Base-by-base conservation (phyloP, 2,113 vertebrate genomes). In the Conger conger region DNA sequence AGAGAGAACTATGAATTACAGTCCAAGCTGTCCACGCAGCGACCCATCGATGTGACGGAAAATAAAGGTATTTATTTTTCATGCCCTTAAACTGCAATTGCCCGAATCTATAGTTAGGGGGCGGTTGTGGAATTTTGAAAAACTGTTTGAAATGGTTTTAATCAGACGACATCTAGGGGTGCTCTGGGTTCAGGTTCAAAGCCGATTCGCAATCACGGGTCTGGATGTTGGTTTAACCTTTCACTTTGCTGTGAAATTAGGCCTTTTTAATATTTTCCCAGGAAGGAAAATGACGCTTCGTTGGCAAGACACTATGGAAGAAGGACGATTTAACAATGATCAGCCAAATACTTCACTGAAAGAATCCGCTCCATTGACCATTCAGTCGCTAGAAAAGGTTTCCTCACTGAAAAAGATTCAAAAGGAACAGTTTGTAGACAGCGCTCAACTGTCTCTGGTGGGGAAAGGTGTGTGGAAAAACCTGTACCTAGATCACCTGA, bases 291-390 rank as follows among this genome's bases (percentile, higher is more conserved):
- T 83, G 36, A 68, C 63, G 13, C 0, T 20, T 84, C 80, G 79
- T 18, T 60, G 53, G 15, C 82, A 87, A 37, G 82, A 30, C 83
- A 89, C 81, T 27, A 2, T 84, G 11, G 77, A 89, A 9, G 90
- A 93, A 73, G 82, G 16, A 53, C 35, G 80, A 0, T 92, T 93
- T 79, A 86, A 11, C 82, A 79, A 79, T 50, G 76, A 86, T 3
- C 50, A 91, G 35, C n/a, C 42, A 11, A 50, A 38, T 36, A 3
- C 2, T 0, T 36, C 88, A 2, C 81, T 79, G 3, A 82, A 86
- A 35, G 89, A 90, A 3, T 93, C 93, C 0, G 92, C 91, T n/a
- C 91, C 88, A 5, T 0, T 88, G 15, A 20, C 90, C 83, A 86
- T 91, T 9, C 84, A 60, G 15, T 85, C 89, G 54, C 86, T 90